Evolutionary conservation across 2,888 invertebrate species (phyloP).

Genomic region (Patella depressa): DNA sequence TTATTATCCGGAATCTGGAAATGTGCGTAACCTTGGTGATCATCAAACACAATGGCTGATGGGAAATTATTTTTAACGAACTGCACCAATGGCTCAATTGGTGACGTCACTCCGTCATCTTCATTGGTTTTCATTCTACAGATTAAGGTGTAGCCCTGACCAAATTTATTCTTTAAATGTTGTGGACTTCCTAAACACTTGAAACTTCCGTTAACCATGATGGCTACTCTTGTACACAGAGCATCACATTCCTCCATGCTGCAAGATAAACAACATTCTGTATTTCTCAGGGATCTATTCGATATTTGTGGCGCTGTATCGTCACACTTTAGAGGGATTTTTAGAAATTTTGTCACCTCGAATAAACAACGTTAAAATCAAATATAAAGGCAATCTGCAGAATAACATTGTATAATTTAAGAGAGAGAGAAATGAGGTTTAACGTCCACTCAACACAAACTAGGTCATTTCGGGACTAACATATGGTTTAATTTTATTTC

Average conservation of each 20-base stretch:
- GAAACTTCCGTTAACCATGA: slow-evolving; percentile 82
- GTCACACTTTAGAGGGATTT: too few species aligned
- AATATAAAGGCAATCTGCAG: too few species aligned
- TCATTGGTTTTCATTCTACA: slow-evolving; percentile 67
- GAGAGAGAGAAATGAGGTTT: too few species aligned
- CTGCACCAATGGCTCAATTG: slow-evolving; percentile 44
- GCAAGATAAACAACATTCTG: slow-evolving; percentile 37
- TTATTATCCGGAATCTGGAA: slow-evolving; percentile 65
- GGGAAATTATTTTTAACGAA: slow-evolving; percentile 75
- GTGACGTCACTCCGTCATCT: slow-evolving; percentile 41
- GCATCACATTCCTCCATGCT: slow-evolving; percentile 92
- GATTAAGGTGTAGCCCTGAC: slow-evolving; percentile 79
- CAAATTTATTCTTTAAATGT: slow-evolving; percentile 81
- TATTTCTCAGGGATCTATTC: too few species aligned
- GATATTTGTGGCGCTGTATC: too few species aligned
- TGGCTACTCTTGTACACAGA: slow-evolving; percentile 82
- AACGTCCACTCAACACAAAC: too few species aligned
- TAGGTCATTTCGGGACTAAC: too few species aligned
- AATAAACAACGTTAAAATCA: too few species aligned
- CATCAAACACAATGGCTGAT: slow-evolving; percentile 78
- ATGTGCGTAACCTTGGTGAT: slow-evolving; percentile 75
- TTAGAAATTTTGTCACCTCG: too few species aligned
- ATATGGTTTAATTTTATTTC: too few species aligned
- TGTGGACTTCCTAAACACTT: slow-evolving; percentile 82
- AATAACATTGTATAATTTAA: too few species aligned